These are phyloP conservation scores for Polylopha cassiicola DNA, from an alignment of 2,888 invertebrate genomes.

Conservation along the genomic window DNA sequence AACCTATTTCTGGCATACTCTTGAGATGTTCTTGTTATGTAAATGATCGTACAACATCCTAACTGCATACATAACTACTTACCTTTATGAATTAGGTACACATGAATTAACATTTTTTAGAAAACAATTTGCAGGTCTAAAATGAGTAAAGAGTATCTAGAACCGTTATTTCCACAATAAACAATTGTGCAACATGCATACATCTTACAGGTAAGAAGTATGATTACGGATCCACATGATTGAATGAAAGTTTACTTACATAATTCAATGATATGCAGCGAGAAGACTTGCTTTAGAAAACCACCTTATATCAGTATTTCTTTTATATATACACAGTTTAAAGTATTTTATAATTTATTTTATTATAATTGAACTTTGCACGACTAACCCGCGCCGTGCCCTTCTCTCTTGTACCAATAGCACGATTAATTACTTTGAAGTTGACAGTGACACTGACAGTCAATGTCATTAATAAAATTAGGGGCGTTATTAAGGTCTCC, in stretches of 20 bases:
- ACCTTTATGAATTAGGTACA: conserved; percentile 4
- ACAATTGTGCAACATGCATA: conserved; percentile 18
- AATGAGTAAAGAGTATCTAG: not conserved
- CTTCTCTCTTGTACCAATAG: not conserved
- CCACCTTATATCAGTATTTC: no score
- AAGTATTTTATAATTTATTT: not conserved
- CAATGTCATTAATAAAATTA: no score
- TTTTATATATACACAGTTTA: no score
- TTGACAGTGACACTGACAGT: not conserved
- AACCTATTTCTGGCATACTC: conserved; percentile 10
- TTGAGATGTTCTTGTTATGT: conserved; percentile 12
- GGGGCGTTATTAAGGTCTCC: no score
- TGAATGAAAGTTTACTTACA: conserved; percentile 13
- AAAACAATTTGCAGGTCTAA: not conserved
- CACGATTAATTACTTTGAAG: not conserved
- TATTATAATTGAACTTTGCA: conserved; percentile 3
- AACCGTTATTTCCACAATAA: conserved; percentile 1
- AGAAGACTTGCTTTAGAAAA: no score
- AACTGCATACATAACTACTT: conserved; percentile 1
- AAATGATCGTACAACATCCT: no score
- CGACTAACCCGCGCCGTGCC: conserved; percentile 12
- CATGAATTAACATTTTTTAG: not conserved
- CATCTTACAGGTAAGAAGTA: conserved; percentile 1
- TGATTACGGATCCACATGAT: conserved; percentile 6
- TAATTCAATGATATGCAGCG: no score